Percentiles rank a stretch among this genome's conserved stretches.
Evolutionary conservation across 2,113 vertebrate species (phyloP).

Genomic region (Varanus komodoensis): DNA sequence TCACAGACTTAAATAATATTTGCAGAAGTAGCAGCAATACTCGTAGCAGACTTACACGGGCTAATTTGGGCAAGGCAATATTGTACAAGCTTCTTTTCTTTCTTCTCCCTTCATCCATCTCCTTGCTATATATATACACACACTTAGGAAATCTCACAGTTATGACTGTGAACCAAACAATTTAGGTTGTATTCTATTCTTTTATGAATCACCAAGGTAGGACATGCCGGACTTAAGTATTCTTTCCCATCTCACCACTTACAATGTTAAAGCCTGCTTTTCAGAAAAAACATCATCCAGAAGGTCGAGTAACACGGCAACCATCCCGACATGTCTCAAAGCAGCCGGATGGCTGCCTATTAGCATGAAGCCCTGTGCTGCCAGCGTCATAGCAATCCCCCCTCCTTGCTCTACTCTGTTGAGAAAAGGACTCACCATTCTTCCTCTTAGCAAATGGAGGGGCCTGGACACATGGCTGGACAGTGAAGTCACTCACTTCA

Average conservation of each 20-base stretch:
- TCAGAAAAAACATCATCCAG: not conserved
- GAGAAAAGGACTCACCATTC: slow-evolving; percentile 67
- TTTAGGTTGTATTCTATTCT: slow-evolving; percentile 30
- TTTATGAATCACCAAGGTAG: not conserved
- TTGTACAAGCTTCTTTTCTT: not conserved
- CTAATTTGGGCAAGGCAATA: not conserved
- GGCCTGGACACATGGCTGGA: slow-evolving; percentile 56
- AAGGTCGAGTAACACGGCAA: not conserved
- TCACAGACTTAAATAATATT: not conserved
- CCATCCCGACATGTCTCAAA: not conserved
- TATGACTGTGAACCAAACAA: slow-evolving; percentile 40
- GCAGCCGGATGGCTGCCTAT: not conserved
- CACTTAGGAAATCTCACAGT: slow-evolving; percentile 52
- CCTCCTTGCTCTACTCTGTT: rapidly evolving
- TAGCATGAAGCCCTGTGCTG: not conserved
- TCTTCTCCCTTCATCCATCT: slow-evolving; percentile 32
- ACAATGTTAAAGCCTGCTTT: not conserved
- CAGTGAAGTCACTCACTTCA: slow-evolving; percentile 61
- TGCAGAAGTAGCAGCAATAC: not conserved
- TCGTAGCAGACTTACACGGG: not conserved
- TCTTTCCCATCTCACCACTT: not conserved
- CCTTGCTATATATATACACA: slow-evolving; percentile 31
- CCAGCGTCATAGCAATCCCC: not conserved
- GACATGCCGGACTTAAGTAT: not conserved
- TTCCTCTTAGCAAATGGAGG: slow-evolving; percentile 54